Conservation (phyloP, 2,888 invertebrate genomes). For the Chironomus riparius region DNA sequence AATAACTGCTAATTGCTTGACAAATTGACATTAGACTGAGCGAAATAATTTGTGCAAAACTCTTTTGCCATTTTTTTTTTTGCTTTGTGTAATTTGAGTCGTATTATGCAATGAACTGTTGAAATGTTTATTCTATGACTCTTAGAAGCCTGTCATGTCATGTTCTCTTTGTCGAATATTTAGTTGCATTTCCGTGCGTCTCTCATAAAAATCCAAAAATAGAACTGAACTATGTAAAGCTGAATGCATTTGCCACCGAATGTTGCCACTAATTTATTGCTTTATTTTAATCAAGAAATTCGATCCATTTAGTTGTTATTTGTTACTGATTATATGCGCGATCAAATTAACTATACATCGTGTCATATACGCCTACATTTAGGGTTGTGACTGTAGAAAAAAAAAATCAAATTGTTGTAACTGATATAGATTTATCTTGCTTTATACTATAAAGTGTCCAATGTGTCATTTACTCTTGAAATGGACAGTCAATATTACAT, state of each 20-base stretch:
- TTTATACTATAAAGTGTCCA: too few species aligned
- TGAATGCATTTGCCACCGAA: too few species aligned
- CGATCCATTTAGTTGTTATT: neutral
- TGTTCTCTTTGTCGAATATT: too few species aligned
- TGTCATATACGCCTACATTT: slow-evolving; percentile 12
- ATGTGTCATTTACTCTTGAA: too few species aligned
- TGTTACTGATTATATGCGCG: neutral
- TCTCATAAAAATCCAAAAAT: too few species aligned
- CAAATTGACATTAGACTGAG: neutral
- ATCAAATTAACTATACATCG: slow-evolving; percentile 21
- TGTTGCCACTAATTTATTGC: neutral
- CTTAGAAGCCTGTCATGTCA: too few species aligned
- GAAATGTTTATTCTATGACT: too few species aligned
- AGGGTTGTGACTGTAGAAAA: neutral
- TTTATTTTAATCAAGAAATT: neutral
- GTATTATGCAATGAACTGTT: neutral
- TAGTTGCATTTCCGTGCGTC: too few species aligned
- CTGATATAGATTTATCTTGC: slow-evolving; percentile 7
- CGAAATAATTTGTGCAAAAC: neutral
- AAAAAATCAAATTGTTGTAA: neutral
- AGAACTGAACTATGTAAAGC: too few species aligned
- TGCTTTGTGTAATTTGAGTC: neutral
- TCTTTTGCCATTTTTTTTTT: neutral
- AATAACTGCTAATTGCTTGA: neutral
- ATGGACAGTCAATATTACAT: too few species aligned